A percentile compares a stretch with the other conserved stretches of the same genome.
phyloP scores from a whole-genome alignment of 1,140 invertebrate genomes.

The Charaxes varanes region DNA sequence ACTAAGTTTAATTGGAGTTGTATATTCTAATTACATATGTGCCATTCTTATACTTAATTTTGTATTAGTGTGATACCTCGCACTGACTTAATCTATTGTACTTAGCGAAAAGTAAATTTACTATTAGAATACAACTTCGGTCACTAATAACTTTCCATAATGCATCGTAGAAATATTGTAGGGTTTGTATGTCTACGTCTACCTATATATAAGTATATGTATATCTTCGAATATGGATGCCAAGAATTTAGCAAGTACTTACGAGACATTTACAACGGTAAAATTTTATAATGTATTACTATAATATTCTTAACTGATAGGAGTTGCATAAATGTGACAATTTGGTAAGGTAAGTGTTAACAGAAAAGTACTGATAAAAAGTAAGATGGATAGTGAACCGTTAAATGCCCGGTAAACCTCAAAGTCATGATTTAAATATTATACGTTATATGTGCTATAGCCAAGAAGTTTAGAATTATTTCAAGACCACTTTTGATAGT shows the following conservation, averaged over 20 bases:
- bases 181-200: too few relatives aligned
- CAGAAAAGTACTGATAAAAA: slow-evolving; percentile 1
- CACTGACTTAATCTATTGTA: too few relatives aligned
- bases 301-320: slow-evolving; percentile 3
- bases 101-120: too few relatives aligned
- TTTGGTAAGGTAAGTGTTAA: not conserved
- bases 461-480: not conserved
- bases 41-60: too few relatives aligned
- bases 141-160: too few relatives aligned
- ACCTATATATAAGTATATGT: too few relatives aligned
- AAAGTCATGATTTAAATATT: not conserved
- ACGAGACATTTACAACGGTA: slow-evolving; percentile 3
- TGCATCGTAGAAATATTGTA: too few relatives aligned
- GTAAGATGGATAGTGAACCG: not conserved
- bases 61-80: too few relatives aligned
- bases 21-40: too few relatives aligned
- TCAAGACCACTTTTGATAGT: too few relatives aligned
- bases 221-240: slow-evolving; percentile 38
- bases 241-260: slow-evolving; percentile 25
- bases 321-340: not conserved
- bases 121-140: too few relatives aligned
- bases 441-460: not conserved
- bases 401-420: not conserved
- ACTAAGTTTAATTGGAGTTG: too few relatives aligned
- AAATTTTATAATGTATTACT: slow-evolving; percentile 8